Percentiles rank a stretch among this genome's conserved stretches.
Conservation (phyloP, 2,888 invertebrate species). For the Ophraella communa region DNA sequence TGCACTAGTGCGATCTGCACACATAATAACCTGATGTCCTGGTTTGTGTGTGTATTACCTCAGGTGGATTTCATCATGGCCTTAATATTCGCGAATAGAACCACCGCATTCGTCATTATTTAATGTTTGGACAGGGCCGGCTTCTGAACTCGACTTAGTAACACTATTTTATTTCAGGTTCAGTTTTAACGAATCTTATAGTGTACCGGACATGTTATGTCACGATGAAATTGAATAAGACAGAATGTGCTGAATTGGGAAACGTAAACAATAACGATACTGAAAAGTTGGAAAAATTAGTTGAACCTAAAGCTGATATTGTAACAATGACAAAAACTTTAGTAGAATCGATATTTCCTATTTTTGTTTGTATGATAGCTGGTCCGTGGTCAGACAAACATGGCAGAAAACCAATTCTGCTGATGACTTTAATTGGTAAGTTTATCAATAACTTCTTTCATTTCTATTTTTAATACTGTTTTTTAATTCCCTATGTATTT, state of each 20-base stretch:
- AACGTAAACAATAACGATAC: conserved; percentile 63
- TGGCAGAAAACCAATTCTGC: conserved; percentile 75
- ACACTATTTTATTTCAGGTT: conserved; percentile 21
- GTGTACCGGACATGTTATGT: conserved; percentile 73
- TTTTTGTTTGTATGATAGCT: conserved; percentile 72
- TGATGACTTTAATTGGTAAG: conserved; percentile 63
- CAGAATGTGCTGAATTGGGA: conserved; percentile 68
- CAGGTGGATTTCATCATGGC: too few species aligned
- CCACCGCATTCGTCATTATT: too few species aligned
- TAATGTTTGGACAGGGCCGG: too few species aligned
- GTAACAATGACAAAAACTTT: conserved; percentile 69
- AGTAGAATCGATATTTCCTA: conserved; percentile 71
- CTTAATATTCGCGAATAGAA: too few species aligned
- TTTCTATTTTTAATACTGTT: too few species aligned
- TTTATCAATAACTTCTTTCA: too few species aligned
- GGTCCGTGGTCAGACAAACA: conserved; percentile 85
- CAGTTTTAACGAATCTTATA: conserved; percentile 64
- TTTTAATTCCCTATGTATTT: too few species aligned
- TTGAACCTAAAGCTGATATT: conserved; percentile 72
- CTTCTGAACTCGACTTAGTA: too few species aligned
- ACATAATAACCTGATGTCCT: too few species aligned
- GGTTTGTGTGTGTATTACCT: too few species aligned
- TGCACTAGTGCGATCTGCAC: too few species aligned
- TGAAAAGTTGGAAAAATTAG: conserved; percentile 61
- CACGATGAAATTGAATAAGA: conserved; percentile 64